Evolutionary conservation across 1,140 invertebrate species (phyloP).

Genomic region (Melanaphis sacchari): DNA sequence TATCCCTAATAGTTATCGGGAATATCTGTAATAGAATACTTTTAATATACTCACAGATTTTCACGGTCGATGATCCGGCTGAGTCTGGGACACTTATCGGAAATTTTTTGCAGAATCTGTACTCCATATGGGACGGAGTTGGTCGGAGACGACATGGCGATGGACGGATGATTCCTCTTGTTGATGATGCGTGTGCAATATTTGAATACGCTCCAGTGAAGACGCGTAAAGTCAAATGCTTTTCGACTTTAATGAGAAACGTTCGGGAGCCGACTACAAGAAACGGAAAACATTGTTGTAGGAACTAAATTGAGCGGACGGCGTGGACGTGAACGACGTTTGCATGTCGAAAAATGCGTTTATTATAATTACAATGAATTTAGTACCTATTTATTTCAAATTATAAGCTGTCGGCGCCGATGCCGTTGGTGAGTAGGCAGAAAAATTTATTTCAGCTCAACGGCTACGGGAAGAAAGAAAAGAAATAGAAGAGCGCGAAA

Average conservation of each 20-base stretch:
- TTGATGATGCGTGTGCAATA: background rate
- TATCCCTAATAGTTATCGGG: background rate
- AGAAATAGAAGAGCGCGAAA: background rate
- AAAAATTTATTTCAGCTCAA: too few species aligned
- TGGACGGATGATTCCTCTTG: background rate
- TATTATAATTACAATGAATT: background rate
- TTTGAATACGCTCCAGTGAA: background rate
- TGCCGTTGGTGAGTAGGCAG: background rate
- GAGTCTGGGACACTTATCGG: background rate
- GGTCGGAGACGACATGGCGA: background rate
- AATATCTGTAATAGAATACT: background rate
- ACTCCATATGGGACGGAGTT: constrained; percentile 35
- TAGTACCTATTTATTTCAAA: background rate
- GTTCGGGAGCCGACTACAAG: background rate
- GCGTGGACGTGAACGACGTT: background rate
- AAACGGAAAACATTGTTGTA: background rate
- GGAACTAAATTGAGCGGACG: constrained; percentile 9
- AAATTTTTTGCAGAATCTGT: constrained; percentile 31
- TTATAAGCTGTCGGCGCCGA: background rate
- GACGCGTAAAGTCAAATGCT: background rate
- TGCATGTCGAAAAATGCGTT: background rate
- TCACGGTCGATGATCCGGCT: background rate
- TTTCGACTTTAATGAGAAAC: background rate
- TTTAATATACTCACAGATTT: constrained; percentile 39
- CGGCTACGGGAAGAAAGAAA: too few species aligned